These are phyloP conservation scores for Epirrhoe tristata DNA, from an alignment of 2,888 invertebrate genomes.

Conservation along the genomic window DNA sequence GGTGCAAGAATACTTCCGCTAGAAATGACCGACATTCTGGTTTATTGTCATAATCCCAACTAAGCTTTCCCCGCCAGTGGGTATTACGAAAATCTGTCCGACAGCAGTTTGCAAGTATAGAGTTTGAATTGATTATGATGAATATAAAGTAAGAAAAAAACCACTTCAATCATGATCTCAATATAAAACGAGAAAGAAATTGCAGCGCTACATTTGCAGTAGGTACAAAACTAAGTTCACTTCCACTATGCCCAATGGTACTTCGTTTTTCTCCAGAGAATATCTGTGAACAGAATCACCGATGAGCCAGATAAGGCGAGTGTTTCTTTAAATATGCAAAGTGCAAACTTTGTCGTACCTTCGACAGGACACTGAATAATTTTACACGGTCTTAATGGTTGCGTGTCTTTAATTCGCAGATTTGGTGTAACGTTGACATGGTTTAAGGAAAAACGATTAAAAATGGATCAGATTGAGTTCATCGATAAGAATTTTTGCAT, in stretches of 20 bases:
- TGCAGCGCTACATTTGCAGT: conserved; percentile 2
- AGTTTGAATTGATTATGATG: too few species aligned
- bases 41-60: too few species aligned
- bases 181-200: not conserved
- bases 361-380: conserved; percentile 81
- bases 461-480: conserved; percentile 46
- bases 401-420: conserved; percentile 77
- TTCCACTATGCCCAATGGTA: conserved; percentile 37
- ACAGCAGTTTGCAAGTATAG: too few species aligned
- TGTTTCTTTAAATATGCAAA: conserved; percentile 84
- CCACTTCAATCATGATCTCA: too few species aligned
- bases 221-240: conserved; percentile 3
- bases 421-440: conserved; percentile 65
- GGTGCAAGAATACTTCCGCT: too few species aligned
- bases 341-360: conserved; percentile 78
- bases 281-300: conserved; percentile 78
- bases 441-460: conserved; percentile 53
- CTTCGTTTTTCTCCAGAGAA: conserved; percentile 72
- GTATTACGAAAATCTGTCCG: too few species aligned
- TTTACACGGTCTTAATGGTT: conserved; percentile 82
- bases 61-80: too few species aligned
- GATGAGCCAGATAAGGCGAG: conserved; percentile 81
- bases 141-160: too few species aligned
- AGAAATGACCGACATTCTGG: too few species aligned
- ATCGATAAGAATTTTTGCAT: conserved; percentile 20